These are phyloP conservation scores for Himalopsyche kuldschensis DNA, from an alignment of 2,888 invertebrate genomes.

Conservation along the genomic window DNA sequence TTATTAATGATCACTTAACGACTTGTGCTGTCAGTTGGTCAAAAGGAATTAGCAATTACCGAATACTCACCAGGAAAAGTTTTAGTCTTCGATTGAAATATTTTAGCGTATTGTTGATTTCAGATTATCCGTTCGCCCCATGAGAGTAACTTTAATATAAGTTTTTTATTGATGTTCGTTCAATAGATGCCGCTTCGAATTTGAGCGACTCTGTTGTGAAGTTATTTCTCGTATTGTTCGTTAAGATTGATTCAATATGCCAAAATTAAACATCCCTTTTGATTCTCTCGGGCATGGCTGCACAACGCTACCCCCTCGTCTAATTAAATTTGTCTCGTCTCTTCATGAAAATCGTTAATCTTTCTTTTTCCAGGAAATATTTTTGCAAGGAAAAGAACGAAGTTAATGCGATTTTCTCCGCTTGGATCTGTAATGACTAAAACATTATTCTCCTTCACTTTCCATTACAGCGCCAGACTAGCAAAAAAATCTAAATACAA, in stretches of 20 bases:
- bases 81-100: too few relatives aligned
- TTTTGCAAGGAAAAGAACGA: not conserved
- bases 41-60: too few relatives aligned
- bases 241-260: not conserved
- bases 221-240: not conserved
- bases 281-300: not conserved
- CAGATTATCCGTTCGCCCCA: too few relatives aligned
- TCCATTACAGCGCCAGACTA: conserved; percentile 7
- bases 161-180: too few relatives aligned
- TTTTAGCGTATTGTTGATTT: too few relatives aligned
- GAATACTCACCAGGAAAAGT: too few relatives aligned
- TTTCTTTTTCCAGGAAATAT: conserved; percentile 6
- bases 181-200: too few relatives aligned
- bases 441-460: not conserved
- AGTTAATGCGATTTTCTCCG: conserved; percentile 21
- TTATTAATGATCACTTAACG: too few relatives aligned
- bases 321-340: conserved; percentile 19
- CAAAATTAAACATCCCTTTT: not conserved
- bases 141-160: too few relatives aligned
- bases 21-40: too few relatives aligned
- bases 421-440: conserved; percentile 8
- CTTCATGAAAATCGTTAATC: conserved; percentile 13
- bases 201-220: not conserved
- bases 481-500: not conserved
- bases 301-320: not conserved